Evolutionary conservation across 2,113 vertebrate genomes (phyloP).

Genomic region (Eonycteris spelaea): DNA sequence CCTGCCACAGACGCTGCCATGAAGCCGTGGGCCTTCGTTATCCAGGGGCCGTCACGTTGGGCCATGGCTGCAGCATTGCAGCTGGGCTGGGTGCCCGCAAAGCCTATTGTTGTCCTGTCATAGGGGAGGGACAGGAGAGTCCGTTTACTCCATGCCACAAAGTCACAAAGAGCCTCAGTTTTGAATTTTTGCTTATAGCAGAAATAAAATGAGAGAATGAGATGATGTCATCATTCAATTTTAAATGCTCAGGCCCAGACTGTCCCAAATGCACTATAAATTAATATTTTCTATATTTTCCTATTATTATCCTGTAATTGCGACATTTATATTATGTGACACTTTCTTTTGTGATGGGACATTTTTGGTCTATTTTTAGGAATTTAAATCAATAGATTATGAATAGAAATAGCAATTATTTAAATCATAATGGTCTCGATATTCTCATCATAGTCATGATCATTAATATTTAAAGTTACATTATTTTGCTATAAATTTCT

Average conservation of each 20-base stretch:
- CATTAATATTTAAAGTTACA: background rate
- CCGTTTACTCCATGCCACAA: background rate
- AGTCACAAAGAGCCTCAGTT: background rate
- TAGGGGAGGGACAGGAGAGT: background rate
- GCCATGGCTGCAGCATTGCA: background rate
- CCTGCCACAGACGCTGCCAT: background rate
- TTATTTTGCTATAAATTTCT: background rate
- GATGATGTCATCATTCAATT: background rate
- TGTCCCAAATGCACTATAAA: background rate
- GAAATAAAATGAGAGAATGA: background rate
- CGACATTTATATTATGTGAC: constrained; percentile 43
- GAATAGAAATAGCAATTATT: background rate
- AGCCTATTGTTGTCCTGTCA: accelerated
- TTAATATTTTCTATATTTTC: constrained; percentile 11
- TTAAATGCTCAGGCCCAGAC: background rate
- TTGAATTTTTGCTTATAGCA: background rate
- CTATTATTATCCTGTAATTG: constrained; percentile 39
- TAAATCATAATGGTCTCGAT: background rate
- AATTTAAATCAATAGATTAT: background rate
- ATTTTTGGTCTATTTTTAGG: constrained; percentile 35
- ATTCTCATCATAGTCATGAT: background rate
- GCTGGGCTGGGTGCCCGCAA: background rate
- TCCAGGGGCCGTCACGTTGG: accelerated
- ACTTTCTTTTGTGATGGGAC: background rate
- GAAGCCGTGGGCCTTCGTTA: background rate